phyloP scores from a whole-genome alignment of 2,888 invertebrate genomes.

The Autographa gamma region DNA sequence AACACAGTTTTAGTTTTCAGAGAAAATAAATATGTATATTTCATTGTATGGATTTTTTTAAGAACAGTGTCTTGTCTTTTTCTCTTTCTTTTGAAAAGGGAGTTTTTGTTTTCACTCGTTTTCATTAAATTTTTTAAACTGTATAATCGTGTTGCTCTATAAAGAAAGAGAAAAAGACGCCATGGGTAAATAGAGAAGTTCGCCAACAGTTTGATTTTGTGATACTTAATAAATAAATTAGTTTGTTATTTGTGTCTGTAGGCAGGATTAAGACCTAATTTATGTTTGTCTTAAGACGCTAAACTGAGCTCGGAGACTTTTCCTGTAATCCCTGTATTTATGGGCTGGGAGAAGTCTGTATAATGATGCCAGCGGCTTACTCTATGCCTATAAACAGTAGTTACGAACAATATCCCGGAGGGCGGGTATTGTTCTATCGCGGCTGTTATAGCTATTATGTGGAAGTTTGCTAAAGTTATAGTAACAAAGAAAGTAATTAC shows the following conservation, averaged over 20 bases:
- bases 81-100: too few relatives aligned
- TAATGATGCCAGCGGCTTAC: constrained; percentile 16
- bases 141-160: not conserved
- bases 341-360: constrained; percentile 16
- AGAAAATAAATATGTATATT: too few relatives aligned
- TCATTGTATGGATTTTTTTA: too few relatives aligned
- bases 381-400: not conserved
- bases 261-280: constrained; percentile 33
- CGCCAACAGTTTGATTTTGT: constrained; percentile 11
- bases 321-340: constrained; percentile 42
- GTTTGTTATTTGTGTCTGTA: constrained; percentile 38
- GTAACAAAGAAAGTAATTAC: constrained; percentile 4
- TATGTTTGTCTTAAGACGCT: constrained; percentile 37
- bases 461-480: not conserved
- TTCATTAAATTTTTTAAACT: too few relatives aligned
- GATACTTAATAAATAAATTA: constrained; percentile 7
- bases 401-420: not conserved
- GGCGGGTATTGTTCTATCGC: not conserved
- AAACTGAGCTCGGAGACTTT: constrained; percentile 41
- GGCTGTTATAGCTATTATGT: not conserved
- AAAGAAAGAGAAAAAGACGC: constrained; percentile 2
- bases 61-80: too few relatives aligned
- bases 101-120: too few relatives aligned
- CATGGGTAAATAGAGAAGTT: constrained; percentile 20
- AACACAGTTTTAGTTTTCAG: not conserved